Evolutionary conservation across 2,888 invertebrate species (phyloP).

Genomic region (Lasius fuliginosus): DNA sequence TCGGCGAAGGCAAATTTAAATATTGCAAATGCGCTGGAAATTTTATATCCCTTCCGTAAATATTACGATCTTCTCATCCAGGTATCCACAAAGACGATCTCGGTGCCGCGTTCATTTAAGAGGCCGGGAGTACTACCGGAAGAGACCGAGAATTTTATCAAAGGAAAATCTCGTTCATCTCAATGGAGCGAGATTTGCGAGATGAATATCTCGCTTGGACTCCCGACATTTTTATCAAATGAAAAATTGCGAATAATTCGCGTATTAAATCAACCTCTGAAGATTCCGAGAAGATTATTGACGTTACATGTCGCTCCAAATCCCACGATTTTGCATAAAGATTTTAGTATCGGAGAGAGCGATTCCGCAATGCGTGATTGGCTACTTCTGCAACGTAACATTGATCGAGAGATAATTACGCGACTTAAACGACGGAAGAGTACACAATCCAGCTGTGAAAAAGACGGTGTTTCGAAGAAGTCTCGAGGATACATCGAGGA

Average conservation of each 20-base stretch:
- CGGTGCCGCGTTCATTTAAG: background rate
- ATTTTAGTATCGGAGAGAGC: background rate
- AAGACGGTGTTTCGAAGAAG: background rate
- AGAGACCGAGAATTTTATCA: background rate
- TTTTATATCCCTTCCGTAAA: constrained; percentile 11
- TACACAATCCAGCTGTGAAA: constrained; percentile 7
- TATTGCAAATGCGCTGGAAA: background rate
- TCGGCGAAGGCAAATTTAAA: constrained; percentile 12
- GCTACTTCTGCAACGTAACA: background rate
- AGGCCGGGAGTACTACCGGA: background rate
- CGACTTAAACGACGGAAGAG: background rate
- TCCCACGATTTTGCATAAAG: background rate
- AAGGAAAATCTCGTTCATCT: background rate
- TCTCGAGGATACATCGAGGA: background rate
- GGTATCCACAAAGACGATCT: constrained; percentile 48
- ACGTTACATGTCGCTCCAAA: background rate
- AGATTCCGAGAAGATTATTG: background rate
- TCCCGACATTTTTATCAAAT: background rate
- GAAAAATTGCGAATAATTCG: background rate
- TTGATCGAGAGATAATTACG: background rate
- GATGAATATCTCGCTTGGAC: background rate
- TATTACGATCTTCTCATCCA: constrained; percentile 39
- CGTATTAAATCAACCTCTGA: background rate
- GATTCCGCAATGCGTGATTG: background rate
- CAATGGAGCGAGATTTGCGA: background rate